Evolutionary conservation across 2,113 vertebrate species (phyloP).

Genomic region (Otus sunia): DNA sequence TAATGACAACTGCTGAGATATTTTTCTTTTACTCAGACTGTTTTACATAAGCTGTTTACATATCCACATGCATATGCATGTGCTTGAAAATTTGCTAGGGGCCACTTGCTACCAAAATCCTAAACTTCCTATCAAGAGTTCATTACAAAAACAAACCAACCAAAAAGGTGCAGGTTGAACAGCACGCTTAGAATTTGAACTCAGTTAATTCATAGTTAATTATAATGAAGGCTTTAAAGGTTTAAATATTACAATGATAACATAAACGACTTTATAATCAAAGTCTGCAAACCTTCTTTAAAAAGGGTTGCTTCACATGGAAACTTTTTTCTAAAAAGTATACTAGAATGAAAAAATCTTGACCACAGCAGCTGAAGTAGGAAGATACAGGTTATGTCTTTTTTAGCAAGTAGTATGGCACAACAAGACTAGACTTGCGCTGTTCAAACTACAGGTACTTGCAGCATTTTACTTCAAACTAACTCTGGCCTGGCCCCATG

Average conservation of each 20-base stretch:
- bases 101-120: background rate
- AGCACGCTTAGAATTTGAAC: background rate
- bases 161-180: background rate
- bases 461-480: background rate
- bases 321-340: background rate
- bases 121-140: background rate
- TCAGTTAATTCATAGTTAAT: background rate
- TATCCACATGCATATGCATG: fast-evolving
- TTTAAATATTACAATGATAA: background rate
- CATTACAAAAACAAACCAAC: background rate
- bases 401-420: background rate
- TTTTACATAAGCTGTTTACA: background rate
- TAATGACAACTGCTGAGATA: background rate
- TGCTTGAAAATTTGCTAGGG: background rate
- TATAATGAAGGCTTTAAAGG: background rate
- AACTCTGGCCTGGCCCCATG: background rate
- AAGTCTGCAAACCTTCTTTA: background rate
- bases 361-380: background rate
- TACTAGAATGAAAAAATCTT: background rate
- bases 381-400: background rate
- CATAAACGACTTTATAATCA: background rate
- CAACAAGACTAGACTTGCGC: background rate
- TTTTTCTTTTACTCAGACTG: background rate
- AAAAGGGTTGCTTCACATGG: background rate
- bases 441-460: background rate